Base-by-base conservation (phyloP, 2,888 invertebrate genomes). In the Chromoteleia sp. region DNA sequence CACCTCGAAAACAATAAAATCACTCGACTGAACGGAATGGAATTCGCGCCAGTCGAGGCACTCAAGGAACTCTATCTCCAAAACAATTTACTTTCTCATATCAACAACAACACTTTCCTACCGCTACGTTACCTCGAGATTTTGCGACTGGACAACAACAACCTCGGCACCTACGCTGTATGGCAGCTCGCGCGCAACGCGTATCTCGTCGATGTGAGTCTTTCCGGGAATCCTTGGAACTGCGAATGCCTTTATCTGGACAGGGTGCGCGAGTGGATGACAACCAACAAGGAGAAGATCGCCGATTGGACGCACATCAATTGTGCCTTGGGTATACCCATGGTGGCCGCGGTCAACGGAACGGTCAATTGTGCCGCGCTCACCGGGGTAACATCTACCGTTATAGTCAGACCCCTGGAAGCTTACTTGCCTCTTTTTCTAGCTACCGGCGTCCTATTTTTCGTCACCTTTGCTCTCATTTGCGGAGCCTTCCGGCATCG, bases 1-100 rank as follows among this genome's bases (percentile, higher is more conserved):
- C 97, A 98, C 92, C 94, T 98, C 89, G 97, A 98, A 92, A 95
- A 97, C 90, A 98, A 98, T 92, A 94, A 95, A 89, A 95, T 98
- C 85, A 95, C 94, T 88, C 94, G 95, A 85, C 93, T 98, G 84
- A 93, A 95, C 86, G 98, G 97, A 61, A 96, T 95, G 88, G 98
- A 98, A 92, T 94, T 98, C 89, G 94, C 95, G 80, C 95, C 96
- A 83, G 92, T 98, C 86, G 96, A 96, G 90, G 95, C 95, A 91
- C 93, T 98, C 85, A 94, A 96, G 75, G 98, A 98, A 90, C 93
- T 98, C 70, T 97, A 97, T 92, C 93, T 98, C 84, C 97, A 98
- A 91, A 95, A 96, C 89, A 98, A 98, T 93, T 93, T 95, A 91
- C 95, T 98, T 87, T 93, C 94, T 86, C 95, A 94, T 91, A 96